Evolutionary conservation across 2,113 vertebrate genomes (phyloP).

Genomic region (Salvelinus fontinalis): DNA sequence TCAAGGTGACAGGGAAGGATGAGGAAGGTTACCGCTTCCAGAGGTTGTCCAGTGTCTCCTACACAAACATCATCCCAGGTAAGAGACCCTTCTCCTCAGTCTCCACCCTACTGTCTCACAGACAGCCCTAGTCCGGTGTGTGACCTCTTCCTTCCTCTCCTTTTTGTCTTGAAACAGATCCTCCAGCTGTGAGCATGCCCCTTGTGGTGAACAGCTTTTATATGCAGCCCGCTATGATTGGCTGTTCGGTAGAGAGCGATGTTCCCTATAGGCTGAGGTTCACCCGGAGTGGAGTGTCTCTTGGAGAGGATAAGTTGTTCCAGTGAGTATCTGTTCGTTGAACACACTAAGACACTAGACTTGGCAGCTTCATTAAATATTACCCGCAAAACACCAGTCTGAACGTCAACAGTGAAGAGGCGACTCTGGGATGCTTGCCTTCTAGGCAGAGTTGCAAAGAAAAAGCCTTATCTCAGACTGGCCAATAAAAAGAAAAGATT

Average conservation of each 20-base stretch:
- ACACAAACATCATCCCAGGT: conserved; percentile 87
- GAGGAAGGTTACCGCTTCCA: conserved; percentile 82
- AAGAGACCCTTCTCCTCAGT: conserved; percentile 23
- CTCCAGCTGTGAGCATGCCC: conserved; percentile 85
- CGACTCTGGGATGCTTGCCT: too few species aligned
- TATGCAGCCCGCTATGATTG: conserved; percentile 76
- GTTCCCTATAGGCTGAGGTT: conserved; percentile 86
- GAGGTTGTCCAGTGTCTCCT: conserved; percentile 90
- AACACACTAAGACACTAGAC: conserved; percentile 27
- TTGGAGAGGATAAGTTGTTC: conserved; percentile 78
- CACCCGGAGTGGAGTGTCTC: conserved; percentile 65
- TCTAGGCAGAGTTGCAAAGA: too few species aligned
- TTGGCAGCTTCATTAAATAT: not conserved
- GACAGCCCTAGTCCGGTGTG: conserved; percentile 53
- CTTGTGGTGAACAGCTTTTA: conserved; percentile 75
- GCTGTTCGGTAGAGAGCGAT: conserved; percentile 82
- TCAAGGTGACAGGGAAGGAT: conserved; percentile 86
- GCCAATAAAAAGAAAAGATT: too few species aligned
- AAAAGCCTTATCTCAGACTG: too few species aligned
- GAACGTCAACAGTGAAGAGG: too few species aligned
- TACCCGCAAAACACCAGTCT: too few species aligned
- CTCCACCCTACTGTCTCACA: not conserved
- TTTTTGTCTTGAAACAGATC: conserved; percentile 62
- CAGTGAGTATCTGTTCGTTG: conserved; percentile 71
- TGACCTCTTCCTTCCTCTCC: conserved; percentile 31